Conservation (phyloP, 1,140 invertebrate species). For the Dreissena rostriformis region DNA sequence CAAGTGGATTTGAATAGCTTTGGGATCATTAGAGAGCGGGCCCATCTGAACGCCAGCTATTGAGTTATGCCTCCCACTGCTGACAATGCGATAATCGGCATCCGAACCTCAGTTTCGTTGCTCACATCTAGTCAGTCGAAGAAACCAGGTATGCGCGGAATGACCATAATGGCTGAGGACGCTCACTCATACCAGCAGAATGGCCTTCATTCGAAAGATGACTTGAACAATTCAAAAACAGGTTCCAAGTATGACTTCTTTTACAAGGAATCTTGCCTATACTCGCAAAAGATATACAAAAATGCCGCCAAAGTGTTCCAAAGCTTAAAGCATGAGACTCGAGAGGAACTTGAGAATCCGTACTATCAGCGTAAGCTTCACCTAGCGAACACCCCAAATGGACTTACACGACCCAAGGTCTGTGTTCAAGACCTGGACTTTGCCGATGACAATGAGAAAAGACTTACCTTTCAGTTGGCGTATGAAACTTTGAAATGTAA, state of each 20-base stretch:
- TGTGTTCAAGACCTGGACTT: slow-evolving; percentile 66
- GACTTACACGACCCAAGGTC: neutral
- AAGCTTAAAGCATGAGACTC: slow-evolving; percentile 54
- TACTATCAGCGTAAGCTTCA: slow-evolving; percentile 23
- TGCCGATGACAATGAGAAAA: slow-evolving; percentile 68
- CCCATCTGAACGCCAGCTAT: neutral
- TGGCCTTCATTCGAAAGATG: slow-evolving; percentile 11
- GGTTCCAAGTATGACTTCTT: slow-evolving; percentile 63
- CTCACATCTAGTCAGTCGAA: slow-evolving; percentile 10
- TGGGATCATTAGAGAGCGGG: neutral
- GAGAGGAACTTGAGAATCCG: slow-evolving; percentile 32
- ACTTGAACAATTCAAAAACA: slow-evolving; percentile 17
- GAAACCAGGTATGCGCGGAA: slow-evolving; percentile 26
- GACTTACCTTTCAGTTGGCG: slow-evolving; percentile 70
- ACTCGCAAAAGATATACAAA: slow-evolving; percentile 66
- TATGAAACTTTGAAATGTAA: slow-evolving; percentile 77
- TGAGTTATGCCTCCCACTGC: slow-evolving; percentile 54
- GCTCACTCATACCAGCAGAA: slow-evolving; percentile 31
- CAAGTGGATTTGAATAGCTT: neutral
- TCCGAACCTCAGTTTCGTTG: slow-evolving; percentile 44
- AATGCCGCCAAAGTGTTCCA: slow-evolving; percentile 65
- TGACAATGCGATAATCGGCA: slow-evolving; percentile 36
- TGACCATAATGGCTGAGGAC: slow-evolving; percentile 36
- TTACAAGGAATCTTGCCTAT: slow-evolving; percentile 67
- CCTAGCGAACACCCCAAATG: neutral